Evolutionary conservation across 2,113 vertebrate species (phyloP).

Genomic region (Rhombomys opimus): DNA sequence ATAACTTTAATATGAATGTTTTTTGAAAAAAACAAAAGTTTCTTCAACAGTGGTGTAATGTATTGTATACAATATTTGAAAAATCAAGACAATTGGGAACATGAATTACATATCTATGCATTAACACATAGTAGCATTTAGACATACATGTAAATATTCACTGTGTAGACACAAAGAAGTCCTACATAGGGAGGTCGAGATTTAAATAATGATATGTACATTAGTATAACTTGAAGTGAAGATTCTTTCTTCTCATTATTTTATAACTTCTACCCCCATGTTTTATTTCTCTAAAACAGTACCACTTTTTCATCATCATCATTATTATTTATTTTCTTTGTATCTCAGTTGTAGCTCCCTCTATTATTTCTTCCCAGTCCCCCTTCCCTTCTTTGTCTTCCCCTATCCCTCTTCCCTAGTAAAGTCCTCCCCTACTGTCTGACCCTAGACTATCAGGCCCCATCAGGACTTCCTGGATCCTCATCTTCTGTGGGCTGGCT

Average conservation of each 20-base stretch:
- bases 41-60: neutral
- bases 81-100: neutral
- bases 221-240: neutral
- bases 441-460: too few species aligned
- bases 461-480: too few species aligned
- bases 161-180: neutral
- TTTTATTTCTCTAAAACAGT: neutral
- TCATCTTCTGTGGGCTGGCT: too few species aligned
- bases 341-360: too few species aligned
- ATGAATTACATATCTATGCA: neutral
- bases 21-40: neutral
- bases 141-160: neutral
- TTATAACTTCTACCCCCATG: neutral
- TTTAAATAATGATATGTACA: neutral
- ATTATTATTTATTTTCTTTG: too few species aligned
- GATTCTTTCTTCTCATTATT: neutral
- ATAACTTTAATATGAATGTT: neutral
- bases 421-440: too few species aligned
- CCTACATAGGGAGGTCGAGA: neutral
- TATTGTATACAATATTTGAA: neutral
- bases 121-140: neutral
- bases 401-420: too few species aligned
- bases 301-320: neutral
- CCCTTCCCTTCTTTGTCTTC: too few species aligned
- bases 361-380: too few species aligned